Percentiles rank a stretch among this genome's conserved stretches.
phyloP scores from a whole-genome alignment of 2,113 vertebrate genomes.

The Synodontis membranacea region DNA sequence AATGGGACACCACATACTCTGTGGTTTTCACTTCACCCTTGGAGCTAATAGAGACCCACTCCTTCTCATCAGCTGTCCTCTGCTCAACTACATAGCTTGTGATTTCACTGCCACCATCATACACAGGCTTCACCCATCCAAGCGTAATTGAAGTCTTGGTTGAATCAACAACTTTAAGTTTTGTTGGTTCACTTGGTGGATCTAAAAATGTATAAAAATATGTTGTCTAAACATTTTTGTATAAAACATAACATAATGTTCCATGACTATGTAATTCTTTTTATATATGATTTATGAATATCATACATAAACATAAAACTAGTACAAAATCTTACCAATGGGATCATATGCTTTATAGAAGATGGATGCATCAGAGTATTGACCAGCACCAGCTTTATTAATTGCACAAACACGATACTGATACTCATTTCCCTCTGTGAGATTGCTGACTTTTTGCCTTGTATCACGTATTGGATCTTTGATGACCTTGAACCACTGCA shows the following conservation, averaged over 20 bases:
- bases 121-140: constrained; percentile 91
- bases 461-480: constrained; percentile 96
- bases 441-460: constrained; percentile 88
- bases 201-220: constrained; percentile 69
- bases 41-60: constrained; percentile 87
- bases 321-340: constrained; percentile 78
- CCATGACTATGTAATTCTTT: background rate
- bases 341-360: constrained; percentile 92
- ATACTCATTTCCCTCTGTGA: constrained; percentile 88
- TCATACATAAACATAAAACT: background rate
- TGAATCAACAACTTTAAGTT: constrained; percentile 89
- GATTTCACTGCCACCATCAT: constrained; percentile 92
- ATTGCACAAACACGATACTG: constrained; percentile 91
- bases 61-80: constrained; percentile 84
- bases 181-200: constrained; percentile 89
- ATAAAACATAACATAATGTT: constrained; percentile 16
- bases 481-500: constrained; percentile 95
- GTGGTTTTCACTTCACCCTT: constrained; percentile 89
- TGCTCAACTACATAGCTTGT: constrained; percentile 89
- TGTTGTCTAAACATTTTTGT: background rate
- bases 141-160: constrained; percentile 96
- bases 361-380: constrained; percentile 89
- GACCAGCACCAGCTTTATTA: constrained; percentile 92
- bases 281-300: background rate
- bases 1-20: constrained; percentile 89